These are phyloP conservation scores for Lepidochitona cinerea DNA, from an alignment of 2,888 invertebrate species.

Conservation along the genomic window DNA sequence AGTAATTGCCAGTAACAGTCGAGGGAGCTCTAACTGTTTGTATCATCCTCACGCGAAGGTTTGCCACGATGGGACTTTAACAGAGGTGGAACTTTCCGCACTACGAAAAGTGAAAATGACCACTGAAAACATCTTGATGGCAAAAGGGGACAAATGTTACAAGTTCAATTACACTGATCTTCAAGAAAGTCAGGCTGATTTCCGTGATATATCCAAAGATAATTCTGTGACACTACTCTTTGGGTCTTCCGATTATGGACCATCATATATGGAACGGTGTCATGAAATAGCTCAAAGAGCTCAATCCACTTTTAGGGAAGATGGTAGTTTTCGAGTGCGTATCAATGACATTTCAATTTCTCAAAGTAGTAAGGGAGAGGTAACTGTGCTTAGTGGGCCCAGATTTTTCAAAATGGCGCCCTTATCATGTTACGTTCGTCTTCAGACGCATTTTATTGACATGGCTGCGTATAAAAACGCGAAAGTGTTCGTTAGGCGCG, in stretches of 20 bases:
- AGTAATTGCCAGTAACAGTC: slow-evolving; percentile 65
- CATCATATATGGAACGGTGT: slow-evolving; percentile 62
- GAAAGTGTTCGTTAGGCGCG: slow-evolving; percentile 56
- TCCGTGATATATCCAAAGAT: slow-evolving; percentile 66
- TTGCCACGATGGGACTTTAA: slow-evolving; percentile 67
- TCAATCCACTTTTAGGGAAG: slow-evolving; percentile 58
- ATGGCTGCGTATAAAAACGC: slow-evolving; percentile 68
- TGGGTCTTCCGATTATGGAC: slow-evolving; percentile 63
- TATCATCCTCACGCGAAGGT: slow-evolving; percentile 69
- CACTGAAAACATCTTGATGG: slow-evolving; percentile 52
- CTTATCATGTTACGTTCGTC: slow-evolving; percentile 50
- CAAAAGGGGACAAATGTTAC: slow-evolving; percentile 56
- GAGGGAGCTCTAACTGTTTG: slow-evolving; percentile 65
- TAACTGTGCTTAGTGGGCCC: slow-evolving; percentile 68
- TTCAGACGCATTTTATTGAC: slow-evolving; percentile 68
- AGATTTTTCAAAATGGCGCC: slow-evolving; percentile 68
- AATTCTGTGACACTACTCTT: slow-evolving; percentile 65
- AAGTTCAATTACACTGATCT: slow-evolving; percentile 47
- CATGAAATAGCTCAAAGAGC: slow-evolving; percentile 63
- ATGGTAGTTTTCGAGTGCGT: slow-evolving; percentile 62
- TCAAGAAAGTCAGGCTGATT: slow-evolving; percentile 45
- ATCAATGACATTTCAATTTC: slow-evolving; percentile 69
- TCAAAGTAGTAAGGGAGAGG: slow-evolving; percentile 67
- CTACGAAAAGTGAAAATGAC: slow-evolving; percentile 55
- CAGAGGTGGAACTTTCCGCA: slow-evolving; percentile 64